Evolutionary conservation across 2,797 vertebrate genomes (phyloP).

Genomic region (Sphenopsis melanotis): DNA sequence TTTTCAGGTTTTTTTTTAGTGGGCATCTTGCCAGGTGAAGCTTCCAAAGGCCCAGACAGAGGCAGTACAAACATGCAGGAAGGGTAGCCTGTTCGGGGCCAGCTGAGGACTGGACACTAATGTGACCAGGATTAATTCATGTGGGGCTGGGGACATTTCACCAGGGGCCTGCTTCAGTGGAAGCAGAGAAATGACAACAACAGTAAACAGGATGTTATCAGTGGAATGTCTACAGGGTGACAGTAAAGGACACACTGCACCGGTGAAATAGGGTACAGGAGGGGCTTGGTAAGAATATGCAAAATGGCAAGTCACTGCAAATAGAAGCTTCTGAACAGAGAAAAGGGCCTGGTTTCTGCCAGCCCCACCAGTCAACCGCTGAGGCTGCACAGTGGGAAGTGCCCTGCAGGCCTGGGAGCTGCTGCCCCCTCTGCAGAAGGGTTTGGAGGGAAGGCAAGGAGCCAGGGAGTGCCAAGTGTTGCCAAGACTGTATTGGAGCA

Average conservation of each 20-base stretch:
- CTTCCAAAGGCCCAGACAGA: background rate
- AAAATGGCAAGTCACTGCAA: background rate
- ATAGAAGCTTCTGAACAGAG: background rate
- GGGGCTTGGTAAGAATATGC: background rate
- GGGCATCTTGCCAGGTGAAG: background rate
- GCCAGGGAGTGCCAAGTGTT: background rate
- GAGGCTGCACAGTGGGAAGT: background rate
- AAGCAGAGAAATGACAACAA: background rate
- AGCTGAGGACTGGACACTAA: background rate
- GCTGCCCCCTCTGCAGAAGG: background rate
- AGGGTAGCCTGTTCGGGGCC: background rate
- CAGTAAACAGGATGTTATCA: background rate
- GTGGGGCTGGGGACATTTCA: background rate
- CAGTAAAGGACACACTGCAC: background rate
- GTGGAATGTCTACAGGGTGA: background rate
- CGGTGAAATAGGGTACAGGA: background rate
- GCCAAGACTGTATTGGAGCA: background rate
- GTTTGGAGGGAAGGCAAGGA: background rate
- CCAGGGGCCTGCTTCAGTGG: background rate
- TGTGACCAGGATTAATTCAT: background rate
- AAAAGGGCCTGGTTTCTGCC: background rate
- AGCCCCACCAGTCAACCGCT: background rate
- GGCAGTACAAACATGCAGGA: background rate
- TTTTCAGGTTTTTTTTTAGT: background rate
- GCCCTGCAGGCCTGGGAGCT: background rate